These are phyloP conservation scores for Saguinus midas DNA, from an alignment of 2,113 vertebrate species.

Conservation along the genomic window DNA sequence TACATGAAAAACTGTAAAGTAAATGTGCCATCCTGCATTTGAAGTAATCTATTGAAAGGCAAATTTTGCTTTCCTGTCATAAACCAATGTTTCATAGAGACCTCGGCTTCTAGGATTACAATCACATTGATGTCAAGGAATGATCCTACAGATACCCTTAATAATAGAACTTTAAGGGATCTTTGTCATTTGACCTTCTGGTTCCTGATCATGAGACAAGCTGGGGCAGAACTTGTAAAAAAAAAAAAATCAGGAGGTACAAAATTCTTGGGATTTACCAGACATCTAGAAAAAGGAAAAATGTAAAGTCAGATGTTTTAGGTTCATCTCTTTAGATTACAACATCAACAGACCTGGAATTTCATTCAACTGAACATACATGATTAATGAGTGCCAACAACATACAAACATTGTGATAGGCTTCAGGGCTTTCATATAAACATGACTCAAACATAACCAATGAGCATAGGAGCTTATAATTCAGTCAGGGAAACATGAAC, in stretches of 20 bases:
- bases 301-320: neutral
- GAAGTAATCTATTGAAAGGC: neutral
- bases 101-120: neutral
- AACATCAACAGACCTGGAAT: neutral
- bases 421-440: neutral
- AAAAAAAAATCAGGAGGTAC: neutral
- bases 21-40: too few relatives aligned
- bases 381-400: neutral
- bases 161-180: neutral
- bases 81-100: too few relatives aligned
- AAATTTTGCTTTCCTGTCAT: neutral
- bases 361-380: neutral
- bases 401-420: neutral
- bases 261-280: neutral
- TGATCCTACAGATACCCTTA: neutral
- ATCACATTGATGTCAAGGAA: neutral
- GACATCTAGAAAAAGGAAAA: neutral
- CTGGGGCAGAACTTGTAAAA: neutral
- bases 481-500: neutral
- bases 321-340: neutral
- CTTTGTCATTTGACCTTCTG: neutral
- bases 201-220: neutral
- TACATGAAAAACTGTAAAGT: neutral
- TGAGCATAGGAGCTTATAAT: neutral
- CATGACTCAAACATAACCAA: neutral